Conservation (phyloP, 2,888 invertebrate species). For the Microchrysa polita region DNA sequence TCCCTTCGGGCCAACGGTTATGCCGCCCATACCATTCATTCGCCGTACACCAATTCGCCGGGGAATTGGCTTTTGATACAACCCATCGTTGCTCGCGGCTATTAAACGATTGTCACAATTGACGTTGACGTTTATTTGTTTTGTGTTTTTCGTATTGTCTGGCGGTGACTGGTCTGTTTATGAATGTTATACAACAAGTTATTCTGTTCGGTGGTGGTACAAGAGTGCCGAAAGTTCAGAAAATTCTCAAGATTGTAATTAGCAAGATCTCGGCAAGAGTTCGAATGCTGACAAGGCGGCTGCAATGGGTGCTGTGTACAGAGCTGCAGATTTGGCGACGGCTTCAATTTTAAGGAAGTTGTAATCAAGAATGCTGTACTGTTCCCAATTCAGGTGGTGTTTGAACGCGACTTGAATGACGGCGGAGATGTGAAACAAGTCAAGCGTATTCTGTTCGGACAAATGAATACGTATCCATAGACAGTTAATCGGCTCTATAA, state of each 20-base stretch:
- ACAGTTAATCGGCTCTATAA: no score
- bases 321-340: slow-evolving; percentile 96
- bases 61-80: no score
- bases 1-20: no score
- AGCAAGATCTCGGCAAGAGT: slow-evolving; percentile 85
- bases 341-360: slow-evolving; percentile 96
- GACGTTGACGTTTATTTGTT: no score
- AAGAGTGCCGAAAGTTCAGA: slow-evolving; percentile 86
- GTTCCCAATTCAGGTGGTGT: slow-evolving; percentile 88
- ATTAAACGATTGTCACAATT: no score
- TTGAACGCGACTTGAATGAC: slow-evolving; percentile 67
- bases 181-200: slow-evolving; percentile 74
- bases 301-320: slow-evolving; percentile 95
- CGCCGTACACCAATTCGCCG: no score
- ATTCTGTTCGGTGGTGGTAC: slow-evolving; percentile 78
- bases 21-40: no score
- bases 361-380: slow-evolving; percentile 92
- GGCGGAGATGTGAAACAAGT: slow-evolving; percentile 69
- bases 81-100: no score
- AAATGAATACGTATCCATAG: slow-evolving; percentile 95
- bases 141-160: no score
- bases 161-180: slow-evolving; percentile 77
- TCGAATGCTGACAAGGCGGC: slow-evolving; percentile 99
- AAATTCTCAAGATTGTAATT: slow-evolving; percentile 73
- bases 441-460: slow-evolving; percentile 85